Conservation (phyloP, 2,888 invertebrate species). For the Papilio demoleus region DNA sequence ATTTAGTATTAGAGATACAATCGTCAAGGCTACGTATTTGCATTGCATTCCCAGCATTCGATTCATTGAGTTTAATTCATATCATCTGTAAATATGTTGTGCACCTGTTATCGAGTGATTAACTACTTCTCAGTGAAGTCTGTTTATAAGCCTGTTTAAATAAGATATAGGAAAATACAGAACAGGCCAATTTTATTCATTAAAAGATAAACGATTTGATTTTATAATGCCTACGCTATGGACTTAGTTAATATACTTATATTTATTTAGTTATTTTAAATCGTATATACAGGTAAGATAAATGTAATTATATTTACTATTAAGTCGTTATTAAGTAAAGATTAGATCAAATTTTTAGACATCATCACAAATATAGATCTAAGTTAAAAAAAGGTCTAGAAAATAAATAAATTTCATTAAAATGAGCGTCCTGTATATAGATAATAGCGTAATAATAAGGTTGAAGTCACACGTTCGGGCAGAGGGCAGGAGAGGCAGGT, state of each 20-base stretch:
- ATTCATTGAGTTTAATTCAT: constrained; percentile 36
- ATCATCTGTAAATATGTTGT: constrained; percentile 34
- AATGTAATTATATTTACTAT: too few relatives aligned
- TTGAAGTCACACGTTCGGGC: constrained; percentile 62
- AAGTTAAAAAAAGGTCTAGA: neutral
- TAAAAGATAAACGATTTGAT: too few relatives aligned
- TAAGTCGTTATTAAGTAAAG: too few relatives aligned
- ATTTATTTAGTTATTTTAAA: too few relatives aligned
- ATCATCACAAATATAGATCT: neutral
- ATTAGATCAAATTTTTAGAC: neutral
- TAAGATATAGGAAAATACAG: too few relatives aligned
- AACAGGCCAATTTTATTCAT: too few relatives aligned
- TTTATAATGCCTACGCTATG: too few relatives aligned
- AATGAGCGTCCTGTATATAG: constrained; percentile 57
- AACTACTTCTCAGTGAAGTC: neutral
- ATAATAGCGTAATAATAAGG: constrained; percentile 47
- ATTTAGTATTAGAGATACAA: constrained; percentile 38
- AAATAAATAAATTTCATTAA: constrained; percentile 31
- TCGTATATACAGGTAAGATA: too few relatives aligned
- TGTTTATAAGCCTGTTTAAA: constrained; percentile 44
- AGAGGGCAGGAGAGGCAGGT: constrained; percentile 66
- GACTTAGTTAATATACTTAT: too few relatives aligned
- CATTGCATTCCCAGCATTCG: constrained; percentile 41
- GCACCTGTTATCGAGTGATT: constrained; percentile 32
- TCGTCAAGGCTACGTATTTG: constrained; percentile 38